Base-by-base conservation (phyloP, 2,113 vertebrate genomes). In the Cyphotilapia sp. region DNA sequence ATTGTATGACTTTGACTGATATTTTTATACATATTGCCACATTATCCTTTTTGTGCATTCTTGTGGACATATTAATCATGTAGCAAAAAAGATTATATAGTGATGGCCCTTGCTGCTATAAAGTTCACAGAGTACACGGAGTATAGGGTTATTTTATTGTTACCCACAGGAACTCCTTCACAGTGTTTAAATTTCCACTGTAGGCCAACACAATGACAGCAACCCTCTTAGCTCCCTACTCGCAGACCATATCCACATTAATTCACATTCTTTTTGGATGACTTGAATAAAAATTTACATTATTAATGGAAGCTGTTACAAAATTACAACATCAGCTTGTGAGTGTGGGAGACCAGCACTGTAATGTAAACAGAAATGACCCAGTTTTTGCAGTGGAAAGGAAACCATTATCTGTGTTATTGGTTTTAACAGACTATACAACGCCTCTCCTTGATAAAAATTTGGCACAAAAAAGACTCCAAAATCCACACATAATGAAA, bases 401-500 rank as follows among this genome's bases (percentile, higher is more conserved):
- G 42, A 29, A 19, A 29, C 71, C 45, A 78, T 33, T 69, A 78
- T 49, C 45, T 78, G 45, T 51, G 45, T 78, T 78, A 78, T 12
- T 42, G 47, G 35, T 66, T 78, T 78, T 38, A 45, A 57, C 27
- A 54, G 53, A 40, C 61, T 17, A 88, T 45, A 86, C 42, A 84
- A 56, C 5, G 56, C 24, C 31, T 80, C 8, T 49, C 29, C 45
- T 51, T 40, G 51, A n/a, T 22, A 61, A 33, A 69, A 24, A 49
- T 35, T 33, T 56, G 27, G 47, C 66, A n/a, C 13, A 29, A 4
- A 82, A 57, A 51, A 69, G 51, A 22, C 11, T 33, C 38, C 33
- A 54, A 71, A 29, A 24, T 27, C 49, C n/a, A 11, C 27, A 49
- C 38, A 5, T 24, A 27, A 27, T 7, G 47, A 74, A 61, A 80